Evolutionary conservation across 2,797 vertebrate species (phyloP).

Genomic region (Alcedo quadribrachys): DNA sequence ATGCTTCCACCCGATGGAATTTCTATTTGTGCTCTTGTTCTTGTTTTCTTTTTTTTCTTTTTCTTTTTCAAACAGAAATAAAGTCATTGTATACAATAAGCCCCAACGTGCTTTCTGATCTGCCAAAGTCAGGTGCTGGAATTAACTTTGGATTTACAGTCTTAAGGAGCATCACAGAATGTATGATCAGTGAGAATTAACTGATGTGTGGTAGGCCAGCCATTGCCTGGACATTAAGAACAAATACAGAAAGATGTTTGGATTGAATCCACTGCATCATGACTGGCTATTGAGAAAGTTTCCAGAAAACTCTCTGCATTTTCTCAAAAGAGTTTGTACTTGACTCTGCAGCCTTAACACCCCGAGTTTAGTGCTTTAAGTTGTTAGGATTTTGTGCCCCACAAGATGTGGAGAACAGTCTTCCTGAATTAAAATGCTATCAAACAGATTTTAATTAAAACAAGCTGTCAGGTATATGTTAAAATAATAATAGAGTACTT

Average conservation of each 20-base stretch:
- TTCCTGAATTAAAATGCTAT: neutral
- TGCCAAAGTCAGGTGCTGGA: neutral
- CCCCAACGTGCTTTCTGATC: slow-evolving; percentile 17
- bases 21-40: slow-evolving; percentile 66
- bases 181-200: neutral
- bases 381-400: neutral
- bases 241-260: neutral
- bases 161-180: neutral
- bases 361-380: neutral
- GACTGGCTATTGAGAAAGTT: neutral
- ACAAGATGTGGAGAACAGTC: neutral
- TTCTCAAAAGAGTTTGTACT: neutral
- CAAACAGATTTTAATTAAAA: neutral
- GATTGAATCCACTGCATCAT: neutral
- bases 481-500: neutral
- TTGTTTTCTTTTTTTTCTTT: neutral
- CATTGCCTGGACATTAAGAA: neutral
- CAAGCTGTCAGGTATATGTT: neutral
- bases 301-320: neutral
- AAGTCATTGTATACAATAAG: slow-evolving; percentile 61
- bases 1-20: slow-evolving; percentile 74
- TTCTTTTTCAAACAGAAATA: slow-evolving; percentile 38
- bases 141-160: neutral
- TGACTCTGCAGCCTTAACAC: neutral
- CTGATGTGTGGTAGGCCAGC: neutral